These are phyloP conservation scores for Disparrhopalites patrizii DNA, from an alignment of 2,888 invertebrate species.

Conservation along the genomic window DNA sequence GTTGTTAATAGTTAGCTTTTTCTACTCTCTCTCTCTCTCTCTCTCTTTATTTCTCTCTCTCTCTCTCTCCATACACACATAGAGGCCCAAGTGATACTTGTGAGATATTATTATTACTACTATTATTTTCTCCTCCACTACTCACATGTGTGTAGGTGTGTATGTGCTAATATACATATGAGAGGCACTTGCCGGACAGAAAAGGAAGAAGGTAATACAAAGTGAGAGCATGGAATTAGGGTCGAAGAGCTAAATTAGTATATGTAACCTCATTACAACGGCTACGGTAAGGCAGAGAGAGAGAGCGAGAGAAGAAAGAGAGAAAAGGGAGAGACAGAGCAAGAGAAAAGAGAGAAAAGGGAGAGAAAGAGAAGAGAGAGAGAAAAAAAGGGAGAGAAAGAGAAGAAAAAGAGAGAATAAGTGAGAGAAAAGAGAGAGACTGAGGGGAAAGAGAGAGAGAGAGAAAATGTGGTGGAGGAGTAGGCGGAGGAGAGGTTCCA, in stretches of 20 bases:
- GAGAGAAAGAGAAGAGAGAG: not conserved
- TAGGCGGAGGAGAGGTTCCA: no score
- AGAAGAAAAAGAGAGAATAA: no score
- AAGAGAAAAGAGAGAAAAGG: no score
- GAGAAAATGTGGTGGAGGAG: no score
- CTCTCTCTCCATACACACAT: no score
- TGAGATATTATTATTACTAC: conserved; percentile 1
- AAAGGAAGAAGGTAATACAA: not conserved
- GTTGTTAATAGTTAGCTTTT: not conserved
- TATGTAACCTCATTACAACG: conserved; percentile 18
- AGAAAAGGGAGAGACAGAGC: no score
- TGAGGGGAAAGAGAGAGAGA: no score
- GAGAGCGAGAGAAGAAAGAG: not conserved
- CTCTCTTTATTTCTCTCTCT: no score
- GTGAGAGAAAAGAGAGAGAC: no score
- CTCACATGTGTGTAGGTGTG: not conserved
- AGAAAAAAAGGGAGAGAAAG: not conserved
- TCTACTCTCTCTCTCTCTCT: no score
- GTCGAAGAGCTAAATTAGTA: conserved; percentile 5
- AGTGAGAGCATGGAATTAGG: conserved; percentile 3
- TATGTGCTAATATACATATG: no score
- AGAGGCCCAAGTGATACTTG: not conserved
- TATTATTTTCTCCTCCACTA: not conserved
- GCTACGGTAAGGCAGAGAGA: not conserved
- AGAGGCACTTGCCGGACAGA: not conserved